Evolutionary conservation across 2,888 invertebrate species (phyloP).

Genomic region (Calephelis perditalis): DNA sequence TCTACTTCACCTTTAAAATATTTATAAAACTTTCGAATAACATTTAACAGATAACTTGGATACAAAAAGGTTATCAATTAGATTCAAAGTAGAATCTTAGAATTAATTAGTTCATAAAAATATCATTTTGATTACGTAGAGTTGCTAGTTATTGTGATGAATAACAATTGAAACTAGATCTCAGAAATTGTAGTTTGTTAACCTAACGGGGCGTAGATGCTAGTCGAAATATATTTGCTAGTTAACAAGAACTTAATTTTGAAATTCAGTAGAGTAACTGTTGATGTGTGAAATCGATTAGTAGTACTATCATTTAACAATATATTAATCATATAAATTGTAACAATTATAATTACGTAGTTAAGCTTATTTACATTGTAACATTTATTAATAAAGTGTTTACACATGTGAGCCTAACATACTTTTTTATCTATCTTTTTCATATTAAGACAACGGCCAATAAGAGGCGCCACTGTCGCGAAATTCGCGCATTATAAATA

Average conservation of each 20-base stretch:
- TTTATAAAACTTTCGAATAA: slow-evolving; percentile 31
- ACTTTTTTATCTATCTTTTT: no score
- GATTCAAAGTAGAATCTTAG: slow-evolving; percentile 65
- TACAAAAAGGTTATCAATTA: slow-evolving; percentile 55
- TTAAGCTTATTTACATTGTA: slow-evolving; percentile 4
- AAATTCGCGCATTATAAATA: no score
- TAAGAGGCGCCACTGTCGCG: no score
- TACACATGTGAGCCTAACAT: neutral
- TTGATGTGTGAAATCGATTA: slow-evolving; percentile 17
- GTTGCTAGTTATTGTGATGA: slow-evolving; percentile 72
- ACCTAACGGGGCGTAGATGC: slow-evolving; percentile 77
- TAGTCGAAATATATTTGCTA: slow-evolving; percentile 55
- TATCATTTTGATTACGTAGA: slow-evolving; percentile 56
- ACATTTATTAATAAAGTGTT: neutral
- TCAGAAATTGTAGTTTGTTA: slow-evolving; percentile 61
- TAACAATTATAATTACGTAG: neutral
- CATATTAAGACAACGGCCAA: no score
- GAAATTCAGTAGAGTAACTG: slow-evolving; percentile 47
- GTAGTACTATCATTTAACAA: slow-evolving; percentile 16
- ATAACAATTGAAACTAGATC: slow-evolving; percentile 60
- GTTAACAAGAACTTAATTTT: slow-evolving; percentile 46
- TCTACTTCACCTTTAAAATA: neutral
- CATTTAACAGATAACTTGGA: slow-evolving; percentile 67
- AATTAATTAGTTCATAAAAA: slow-evolving; percentile 59
- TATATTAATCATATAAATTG: neutral